These are phyloP conservation scores for Acanthurus lineatus DNA, from an alignment of 2,797 vertebrate genomes.

Conservation along the genomic window DNA sequence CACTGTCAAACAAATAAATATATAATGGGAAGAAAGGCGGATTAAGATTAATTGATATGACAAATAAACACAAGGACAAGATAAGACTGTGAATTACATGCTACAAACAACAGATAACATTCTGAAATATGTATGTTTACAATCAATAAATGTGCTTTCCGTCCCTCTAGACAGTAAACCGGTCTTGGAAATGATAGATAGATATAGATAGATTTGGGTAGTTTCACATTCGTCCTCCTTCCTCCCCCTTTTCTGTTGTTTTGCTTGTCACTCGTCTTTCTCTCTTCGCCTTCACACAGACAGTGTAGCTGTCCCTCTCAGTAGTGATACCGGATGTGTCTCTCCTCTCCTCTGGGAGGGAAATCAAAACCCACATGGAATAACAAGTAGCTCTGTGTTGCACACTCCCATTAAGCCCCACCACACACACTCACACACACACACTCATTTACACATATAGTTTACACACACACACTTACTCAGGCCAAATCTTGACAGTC, in stretches of 20 bases:
- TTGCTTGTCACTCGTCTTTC: slow-evolving; percentile 45
- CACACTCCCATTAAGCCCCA: slow-evolving; percentile 52
- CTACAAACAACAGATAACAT: slow-evolving; percentile 27
- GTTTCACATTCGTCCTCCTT: neutral
- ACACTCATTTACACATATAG: slow-evolving; percentile 22
- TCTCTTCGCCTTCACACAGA: slow-evolving; percentile 36
- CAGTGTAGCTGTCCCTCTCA: slow-evolving; percentile 56
- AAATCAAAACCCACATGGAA: slow-evolving; percentile 80
- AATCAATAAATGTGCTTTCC: neutral
- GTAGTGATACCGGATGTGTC: slow-evolving; percentile 78
- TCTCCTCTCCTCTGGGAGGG: slow-evolving; percentile 71
- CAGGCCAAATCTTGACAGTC: slow-evolving; percentile 30
- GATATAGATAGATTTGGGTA: slow-evolving; percentile 15
- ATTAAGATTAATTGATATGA: slow-evolving; percentile 30
- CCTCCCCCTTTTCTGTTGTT: slow-evolving; percentile 16
- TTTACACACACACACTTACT: slow-evolving; percentile 8
- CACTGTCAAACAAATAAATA: slow-evolving; percentile 80
- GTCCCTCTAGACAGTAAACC: neutral
- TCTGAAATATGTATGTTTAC: slow-evolving; percentile 8
- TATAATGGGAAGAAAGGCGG: slow-evolving; percentile 28
- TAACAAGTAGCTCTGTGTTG: slow-evolving; percentile 78
- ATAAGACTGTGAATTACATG: slow-evolving; percentile 17
- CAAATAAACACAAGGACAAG: slow-evolving; percentile 12
- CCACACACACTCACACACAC: slow-evolving; percentile 22
- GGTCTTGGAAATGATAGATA: neutral